Base-by-base conservation (phyloP, 2,888 invertebrate genomes). In the Amphimallon solstitiale region DNA sequence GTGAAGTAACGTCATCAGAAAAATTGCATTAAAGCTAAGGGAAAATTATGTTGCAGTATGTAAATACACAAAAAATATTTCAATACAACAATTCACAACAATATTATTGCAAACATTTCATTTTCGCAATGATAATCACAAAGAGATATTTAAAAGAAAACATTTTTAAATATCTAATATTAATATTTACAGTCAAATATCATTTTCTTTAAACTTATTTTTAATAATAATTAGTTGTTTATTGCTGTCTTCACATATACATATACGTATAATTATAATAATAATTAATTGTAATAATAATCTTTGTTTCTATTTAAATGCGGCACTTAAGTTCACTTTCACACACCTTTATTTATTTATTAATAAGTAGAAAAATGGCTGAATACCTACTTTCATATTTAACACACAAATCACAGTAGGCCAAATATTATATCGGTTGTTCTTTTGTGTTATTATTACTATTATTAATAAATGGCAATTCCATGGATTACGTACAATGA, bases 11-110 rank as follows among this genome's bases (percentile, higher is more conserved):
- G n/a, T n/a, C n/a, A n/a, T n/a, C n/a, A n/a, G n/a, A n/a, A n/a
- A n/a, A n/a, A n/a, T n/a, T n/a, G 29, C 9, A 29, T 3, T 29
- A 29, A 29, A 5, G 29, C 2, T 5, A 5, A 29, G 9, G 29
- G 9, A 29, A 29, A 29, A 29, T n/a, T 7, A 29, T 29, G 29
- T 29, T 15, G 14, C 43, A 43, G 14, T 15, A 43, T 43, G 5
- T 15, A 43, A 43, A 43, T 1, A 43, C 6, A 48, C 3, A 48
- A 48, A 14, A 48, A 29, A 29, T 9, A 29, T 29, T 19, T 51
- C 60, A 60, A 54, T 61, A 66, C 61, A 62, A 66, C 62, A 65
- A 60, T 48, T 67, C 64, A 67, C 64, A 67, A 67, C 67, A 61
- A 67, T 29, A 29, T 65, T 67, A 67, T 67, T 67, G 67, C 67